Evolutionary conservation across 2,888 invertebrate genomes (phyloP).

Genomic region (Diadegma fenestrale): DNA sequence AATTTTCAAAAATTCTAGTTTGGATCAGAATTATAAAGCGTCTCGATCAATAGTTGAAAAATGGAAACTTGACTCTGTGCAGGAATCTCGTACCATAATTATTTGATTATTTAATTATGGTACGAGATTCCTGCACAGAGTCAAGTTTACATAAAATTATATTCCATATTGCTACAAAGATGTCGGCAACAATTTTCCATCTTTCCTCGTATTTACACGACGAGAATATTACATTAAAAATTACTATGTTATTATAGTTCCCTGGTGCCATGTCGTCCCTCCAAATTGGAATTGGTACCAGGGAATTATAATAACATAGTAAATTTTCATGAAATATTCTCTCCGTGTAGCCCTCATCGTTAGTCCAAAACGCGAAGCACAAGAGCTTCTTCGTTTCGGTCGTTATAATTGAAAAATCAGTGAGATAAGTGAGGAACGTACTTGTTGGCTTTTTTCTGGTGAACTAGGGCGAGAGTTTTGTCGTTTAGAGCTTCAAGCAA

Average conservation of each 20-base stretch:
- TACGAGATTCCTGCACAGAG: neutral
- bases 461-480: slow-evolving; percentile 93
- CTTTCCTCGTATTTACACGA: too few species aligned
- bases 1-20: neutral
- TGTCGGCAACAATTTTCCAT: too few species aligned
- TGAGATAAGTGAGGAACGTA: slow-evolving; percentile 58
- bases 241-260: too few species aligned
- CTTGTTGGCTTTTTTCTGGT: slow-evolving; percentile 93
- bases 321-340: too few species aligned
- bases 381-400: neutral
- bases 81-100: neutral
- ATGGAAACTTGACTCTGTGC: neutral
- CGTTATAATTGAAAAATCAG: neutral
- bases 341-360: too few species aligned
- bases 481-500: slow-evolving; percentile 94
- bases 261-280: too few species aligned
- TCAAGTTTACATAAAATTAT: neutral
- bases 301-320: too few species aligned
- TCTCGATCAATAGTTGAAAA: neutral
- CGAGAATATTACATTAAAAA: too few species aligned
- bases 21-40: neutral
- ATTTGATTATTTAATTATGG: too few species aligned
- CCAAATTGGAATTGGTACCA: too few species aligned
- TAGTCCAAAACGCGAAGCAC: too few species aligned
- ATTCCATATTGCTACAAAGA: too few species aligned